Conservation (phyloP, 2,113 vertebrate genomes). For the Ochotona curzoniae region DNA sequence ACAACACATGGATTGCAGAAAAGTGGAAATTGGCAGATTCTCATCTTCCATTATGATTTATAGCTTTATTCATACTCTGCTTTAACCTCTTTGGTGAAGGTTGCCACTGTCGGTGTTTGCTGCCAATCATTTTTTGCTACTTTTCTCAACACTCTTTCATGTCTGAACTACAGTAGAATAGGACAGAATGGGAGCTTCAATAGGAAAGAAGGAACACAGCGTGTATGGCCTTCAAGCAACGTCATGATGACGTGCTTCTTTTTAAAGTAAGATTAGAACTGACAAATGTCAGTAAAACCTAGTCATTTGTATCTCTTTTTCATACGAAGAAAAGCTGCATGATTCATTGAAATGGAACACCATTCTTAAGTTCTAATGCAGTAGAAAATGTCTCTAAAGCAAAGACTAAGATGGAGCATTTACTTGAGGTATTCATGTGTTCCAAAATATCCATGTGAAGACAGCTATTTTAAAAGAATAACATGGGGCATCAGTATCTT, state of each 20-base stretch:
- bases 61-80: neutral
- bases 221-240: slow-evolving; percentile 35
- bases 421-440: slow-evolving; percentile 6
- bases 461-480: slow-evolving; percentile 61
- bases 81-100: neutral
- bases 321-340: slow-evolving; percentile 57
- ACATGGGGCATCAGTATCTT: slow-evolving; percentile 47
- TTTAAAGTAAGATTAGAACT: slow-evolving; percentile 65
- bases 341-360: slow-evolving; percentile 61
- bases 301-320: slow-evolving; percentile 69
- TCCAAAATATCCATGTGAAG: slow-evolving; percentile 38
- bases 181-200: slow-evolving; percentile 38
- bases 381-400: slow-evolving; percentile 49
- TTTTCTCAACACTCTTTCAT: neutral
- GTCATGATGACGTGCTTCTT: slow-evolving; percentile 57
- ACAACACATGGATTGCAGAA: neutral
- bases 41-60: slow-evolving; percentile 43
- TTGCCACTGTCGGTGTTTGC: neutral
- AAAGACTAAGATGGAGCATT: slow-evolving; percentile 51
- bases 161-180: neutral
- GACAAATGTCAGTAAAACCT: slow-evolving; percentile 65
- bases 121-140: slow-evolving; percentile 4
- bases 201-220: neutral
- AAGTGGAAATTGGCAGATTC: neutral
- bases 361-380: slow-evolving; percentile 31